phyloP scores from a whole-genome alignment of 2,113 vertebrate genomes.

The Atractosteus spatula region DNA sequence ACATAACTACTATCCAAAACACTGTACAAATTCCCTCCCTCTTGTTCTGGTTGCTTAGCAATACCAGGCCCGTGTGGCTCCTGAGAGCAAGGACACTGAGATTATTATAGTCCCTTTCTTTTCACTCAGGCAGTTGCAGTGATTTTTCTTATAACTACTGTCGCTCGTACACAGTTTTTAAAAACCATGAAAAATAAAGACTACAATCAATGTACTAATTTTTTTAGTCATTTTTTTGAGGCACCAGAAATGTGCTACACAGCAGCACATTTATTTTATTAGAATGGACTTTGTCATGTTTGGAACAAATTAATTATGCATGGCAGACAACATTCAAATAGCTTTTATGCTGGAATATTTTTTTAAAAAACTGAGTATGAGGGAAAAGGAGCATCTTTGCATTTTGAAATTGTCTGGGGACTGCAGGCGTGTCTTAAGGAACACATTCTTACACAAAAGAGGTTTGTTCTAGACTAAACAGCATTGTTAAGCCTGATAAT shows the following conservation, averaged over 20 bases:
- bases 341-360: neutral
- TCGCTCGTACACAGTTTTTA: constrained; percentile 16
- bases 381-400: neutral
- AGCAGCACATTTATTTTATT: no score
- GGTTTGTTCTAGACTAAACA: neutral
- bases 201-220: neutral
- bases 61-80: constrained; percentile 43
- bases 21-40: constrained; percentile 52
- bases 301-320: no score
- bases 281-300: no score
- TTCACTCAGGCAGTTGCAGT: constrained; percentile 23
- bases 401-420: constrained; percentile 21
- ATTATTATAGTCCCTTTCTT: constrained; percentile 26
- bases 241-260: constrained; percentile 42
- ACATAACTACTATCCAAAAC: constrained; percentile 38
- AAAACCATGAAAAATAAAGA: no score
- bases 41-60: constrained; percentile 56
- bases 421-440: constrained; percentile 22
- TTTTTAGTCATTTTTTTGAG: neutral
- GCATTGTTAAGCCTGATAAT: no score
- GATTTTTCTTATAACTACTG: constrained; percentile 38
- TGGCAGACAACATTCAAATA: no score
- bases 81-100: constrained; percentile 19
- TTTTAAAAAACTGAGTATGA: neutral
- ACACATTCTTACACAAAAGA: constrained; percentile 23